phyloP scores from a whole-genome alignment of 2,888 invertebrate species.

The Nineta flava region DNA sequence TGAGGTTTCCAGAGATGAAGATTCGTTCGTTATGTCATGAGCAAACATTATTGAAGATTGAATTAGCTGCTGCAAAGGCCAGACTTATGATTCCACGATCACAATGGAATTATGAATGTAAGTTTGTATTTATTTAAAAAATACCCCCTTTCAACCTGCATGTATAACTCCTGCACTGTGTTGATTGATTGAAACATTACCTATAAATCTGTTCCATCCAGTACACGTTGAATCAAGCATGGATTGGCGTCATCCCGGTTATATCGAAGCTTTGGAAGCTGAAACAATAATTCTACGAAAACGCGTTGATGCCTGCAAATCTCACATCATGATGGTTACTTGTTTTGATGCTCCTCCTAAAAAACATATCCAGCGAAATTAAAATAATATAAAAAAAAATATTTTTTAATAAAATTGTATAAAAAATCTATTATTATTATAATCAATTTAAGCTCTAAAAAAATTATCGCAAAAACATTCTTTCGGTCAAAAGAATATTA shows the following conservation, averaged over 20 bases:
- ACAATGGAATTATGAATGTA: constrained; percentile 39
- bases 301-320: constrained; percentile 24
- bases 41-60: constrained; percentile 32
- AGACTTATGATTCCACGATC: constrained; percentile 32
- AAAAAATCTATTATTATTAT: background rate
- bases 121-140: constrained; percentile 17
- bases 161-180: background rate
- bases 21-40: background rate
- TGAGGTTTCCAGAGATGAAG: background rate
- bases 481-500: constrained; percentile 1
- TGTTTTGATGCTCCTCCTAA: constrained; percentile 28
- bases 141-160: background rate
- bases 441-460: background rate
- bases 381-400: background rate
- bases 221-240: constrained; percentile 3
- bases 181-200: background rate
- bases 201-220: background rate
- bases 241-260: constrained; percentile 2
- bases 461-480: background rate
- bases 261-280: constrained; percentile 2
- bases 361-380: constrained; percentile 10
- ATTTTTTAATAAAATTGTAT: background rate
- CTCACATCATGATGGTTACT: constrained; percentile 35
- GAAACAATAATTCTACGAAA: constrained; percentile 3
- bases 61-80: constrained; percentile 32